phyloP scores from a whole-genome alignment of 1,140 invertebrate species.

The Bradysia coprophila region DNA sequence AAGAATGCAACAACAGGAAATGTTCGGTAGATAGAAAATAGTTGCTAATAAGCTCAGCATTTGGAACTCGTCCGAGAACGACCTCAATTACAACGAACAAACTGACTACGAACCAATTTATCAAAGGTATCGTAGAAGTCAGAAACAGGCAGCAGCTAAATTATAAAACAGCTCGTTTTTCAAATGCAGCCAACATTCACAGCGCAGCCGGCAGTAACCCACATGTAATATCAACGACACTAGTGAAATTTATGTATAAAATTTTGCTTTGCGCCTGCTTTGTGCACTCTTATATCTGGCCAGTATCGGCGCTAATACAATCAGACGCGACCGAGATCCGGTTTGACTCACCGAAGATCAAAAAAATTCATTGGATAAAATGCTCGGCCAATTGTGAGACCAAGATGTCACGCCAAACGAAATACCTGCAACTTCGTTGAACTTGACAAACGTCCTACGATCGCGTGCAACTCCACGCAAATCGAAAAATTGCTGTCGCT shows the following conservation, averaged over 20 bases:
- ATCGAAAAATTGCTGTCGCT: slow-evolving; percentile 60
- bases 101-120: slow-evolving; percentile 81
- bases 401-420: too few species aligned
- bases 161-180: slow-evolving; percentile 63
- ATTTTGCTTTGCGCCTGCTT: slow-evolving; percentile 41
- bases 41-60: too few species aligned
- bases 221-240: slow-evolving; percentile 86
- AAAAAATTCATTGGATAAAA: too few species aligned
- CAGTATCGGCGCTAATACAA: slow-evolving; percentile 43
- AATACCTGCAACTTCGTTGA: slow-evolving; percentile 28
- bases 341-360: slow-evolving; percentile 31
- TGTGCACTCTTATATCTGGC: slow-evolving; percentile 50
- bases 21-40: too few species aligned
- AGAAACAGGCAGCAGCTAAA: slow-evolving; percentile 91
- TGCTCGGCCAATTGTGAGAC: too few species aligned
- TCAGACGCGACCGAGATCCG: slow-evolving; percentile 47
- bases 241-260: slow-evolving; percentile 60
- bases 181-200: slow-evolving; percentile 46
- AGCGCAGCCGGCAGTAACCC: slow-evolving; percentile 68
- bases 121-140: slow-evolving; percentile 94
- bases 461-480: slow-evolving; percentile 50
- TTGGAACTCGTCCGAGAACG: too few species aligned
- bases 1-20: too few species aligned
- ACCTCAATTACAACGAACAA: slow-evolving; percentile 6
- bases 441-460: slow-evolving; percentile 31